Base-by-base conservation (phyloP, 2,888 invertebrate genomes). In the Drosophila pseudotakahashii region DNA sequence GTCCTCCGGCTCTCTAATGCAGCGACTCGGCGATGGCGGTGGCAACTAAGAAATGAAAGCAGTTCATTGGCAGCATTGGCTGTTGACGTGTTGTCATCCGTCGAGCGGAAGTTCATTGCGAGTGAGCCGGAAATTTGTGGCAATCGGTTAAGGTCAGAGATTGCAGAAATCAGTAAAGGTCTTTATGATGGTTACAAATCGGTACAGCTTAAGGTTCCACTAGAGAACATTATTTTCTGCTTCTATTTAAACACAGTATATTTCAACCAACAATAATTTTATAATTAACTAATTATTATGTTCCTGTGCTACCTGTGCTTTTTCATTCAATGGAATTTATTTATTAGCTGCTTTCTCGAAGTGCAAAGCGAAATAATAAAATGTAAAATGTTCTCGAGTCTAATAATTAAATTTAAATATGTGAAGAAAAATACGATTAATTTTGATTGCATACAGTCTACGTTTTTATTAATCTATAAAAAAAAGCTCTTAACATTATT, bases 21-120 rank as follows among this genome's bases (percentile, higher is more conserved):
- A 68, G 67, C 64, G 41, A 14, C 59, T 11, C 32, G n/a, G 41
- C 41, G 32, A 11, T 47, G 14, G 47, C 32, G 14, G 7, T 47
- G 47, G 47, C 47, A 52, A 67, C 52, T 41, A 45, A 48, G 64
- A 23, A 34, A 61, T 50, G 60, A 59, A 57, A 51, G 60, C 83
- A 80, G 86, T 82, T 74, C 83, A 66, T 72, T 74, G 64, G 63
- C 54, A 81, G 63, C 88, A 53, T 69, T 83, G 68, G 55, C 58
- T 67, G 70, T 67, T 79, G 79, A 64, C 68, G 80, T 60, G 72
- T 79, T 76, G 64, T 64, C 61, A 69, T 42, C 76, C 69, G 68
- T 41, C 60, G 67, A 68, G 47, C 64, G 67, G 55, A 71, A 57
- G 39, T 60, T 41, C 37, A 30, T 32, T 48, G 68, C 37, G 54